phyloP scores from a whole-genome alignment of 2,113 vertebrate genomes.

The Hemiscyllium ocellatum region DNA sequence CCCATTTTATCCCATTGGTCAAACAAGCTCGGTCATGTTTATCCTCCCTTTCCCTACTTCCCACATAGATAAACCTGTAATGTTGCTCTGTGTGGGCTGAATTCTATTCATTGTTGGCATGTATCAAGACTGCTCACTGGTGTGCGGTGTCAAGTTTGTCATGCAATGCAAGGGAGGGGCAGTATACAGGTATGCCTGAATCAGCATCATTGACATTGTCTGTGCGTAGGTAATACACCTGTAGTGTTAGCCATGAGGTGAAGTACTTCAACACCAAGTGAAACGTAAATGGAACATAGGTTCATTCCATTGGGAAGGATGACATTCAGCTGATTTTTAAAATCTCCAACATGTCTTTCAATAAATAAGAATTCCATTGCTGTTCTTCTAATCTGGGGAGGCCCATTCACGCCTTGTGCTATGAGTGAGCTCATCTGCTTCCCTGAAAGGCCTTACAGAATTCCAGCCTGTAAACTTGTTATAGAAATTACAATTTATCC shows the following conservation, averaged over 20 bases:
- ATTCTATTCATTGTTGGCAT: conserved; percentile 19
- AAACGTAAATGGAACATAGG: no score
- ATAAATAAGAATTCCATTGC: not conserved
- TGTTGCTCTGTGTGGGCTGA: conserved; percentile 4
- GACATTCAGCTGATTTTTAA: not conserved
- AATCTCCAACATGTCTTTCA: not conserved
- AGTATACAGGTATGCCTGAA: not conserved
- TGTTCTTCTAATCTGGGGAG: not conserved
- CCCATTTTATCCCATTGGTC: not conserved
- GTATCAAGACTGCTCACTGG: not conserved
- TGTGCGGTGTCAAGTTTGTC: not conserved
- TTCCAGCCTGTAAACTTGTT: not conserved
- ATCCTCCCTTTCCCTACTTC: not conserved
- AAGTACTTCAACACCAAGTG: not conserved
- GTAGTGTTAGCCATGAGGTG: not conserved
- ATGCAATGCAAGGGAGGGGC: not conserved
- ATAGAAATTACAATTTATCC: not conserved
- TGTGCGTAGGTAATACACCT: not conserved
- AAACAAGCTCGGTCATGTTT: not conserved
- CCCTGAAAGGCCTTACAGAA: not conserved
- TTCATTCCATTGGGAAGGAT: not conserved
- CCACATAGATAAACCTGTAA: not conserved
- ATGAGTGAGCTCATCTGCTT: not conserved
- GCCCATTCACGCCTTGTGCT: not conserved
- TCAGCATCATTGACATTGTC: not conserved